These are phyloP conservation scores for Pseudachorutes palmiensis DNA, from an alignment of 1,140 invertebrate species.

Conservation along the genomic window DNA sequence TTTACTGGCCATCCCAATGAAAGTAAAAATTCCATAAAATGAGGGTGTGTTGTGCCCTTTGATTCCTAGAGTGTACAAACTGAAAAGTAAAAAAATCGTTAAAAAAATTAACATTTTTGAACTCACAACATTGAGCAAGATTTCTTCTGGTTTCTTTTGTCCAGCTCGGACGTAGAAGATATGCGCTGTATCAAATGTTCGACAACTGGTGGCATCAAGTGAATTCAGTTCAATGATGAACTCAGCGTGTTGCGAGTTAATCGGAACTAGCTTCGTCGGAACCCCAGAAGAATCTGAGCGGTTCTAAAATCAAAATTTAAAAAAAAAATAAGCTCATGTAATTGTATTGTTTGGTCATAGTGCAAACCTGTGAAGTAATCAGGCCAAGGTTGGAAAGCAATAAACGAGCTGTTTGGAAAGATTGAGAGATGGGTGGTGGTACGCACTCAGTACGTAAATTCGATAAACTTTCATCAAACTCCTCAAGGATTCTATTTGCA, in stretches of 20 bases:
- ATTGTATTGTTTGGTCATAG: conserved; percentile 1
- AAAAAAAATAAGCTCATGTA: conserved; percentile 2
- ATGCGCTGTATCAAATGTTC: conserved; percentile 86
- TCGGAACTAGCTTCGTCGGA: conserved; percentile 58
- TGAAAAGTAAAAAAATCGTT: not conserved
- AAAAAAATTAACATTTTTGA: not conserved
- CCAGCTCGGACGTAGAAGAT: conserved; percentile 87
- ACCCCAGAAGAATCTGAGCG: conserved; percentile 40
- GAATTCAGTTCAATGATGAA: conserved; percentile 64
- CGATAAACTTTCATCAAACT: conserved; percentile 28
- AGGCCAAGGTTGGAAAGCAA: conserved; percentile 93
- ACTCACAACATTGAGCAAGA: conserved; percentile 71
- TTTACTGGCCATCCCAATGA: conserved; percentile 80
- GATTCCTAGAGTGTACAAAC: conserved; percentile 41
- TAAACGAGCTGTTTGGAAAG: conserved; percentile 68
- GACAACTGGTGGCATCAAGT: conserved; percentile 68
- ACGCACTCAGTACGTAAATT: conserved; percentile 57
- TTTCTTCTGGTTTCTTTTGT: conserved; percentile 65
- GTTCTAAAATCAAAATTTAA: conserved; percentile 38
- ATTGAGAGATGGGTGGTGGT: conserved; percentile 53
- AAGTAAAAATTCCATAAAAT: conserved; percentile 69
- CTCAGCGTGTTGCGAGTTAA: conserved; percentile 62
- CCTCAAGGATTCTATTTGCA: conserved; percentile 28
- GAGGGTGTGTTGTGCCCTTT: conserved; percentile 52
- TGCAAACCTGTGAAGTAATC: conserved; percentile 59